Conservation (phyloP, 2,113 vertebrate species). For the Geothlypis trichas region DNA sequence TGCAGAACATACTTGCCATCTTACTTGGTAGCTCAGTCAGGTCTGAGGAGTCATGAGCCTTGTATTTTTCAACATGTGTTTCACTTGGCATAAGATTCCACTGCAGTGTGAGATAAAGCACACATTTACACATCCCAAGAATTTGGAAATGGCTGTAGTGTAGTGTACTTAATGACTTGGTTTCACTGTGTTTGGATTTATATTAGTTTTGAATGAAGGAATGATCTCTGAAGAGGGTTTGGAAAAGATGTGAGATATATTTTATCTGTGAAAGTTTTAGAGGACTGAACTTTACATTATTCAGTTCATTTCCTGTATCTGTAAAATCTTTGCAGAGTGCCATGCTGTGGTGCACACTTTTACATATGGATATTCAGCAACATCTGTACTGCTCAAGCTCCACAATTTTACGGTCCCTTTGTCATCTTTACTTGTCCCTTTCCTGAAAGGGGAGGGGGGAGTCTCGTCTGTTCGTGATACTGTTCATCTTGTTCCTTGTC, state of each 20-base stretch:
- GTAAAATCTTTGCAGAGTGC: background rate
- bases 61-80: background rate
- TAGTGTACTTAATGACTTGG: background rate
- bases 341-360: background rate
- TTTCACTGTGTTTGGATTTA: background rate
- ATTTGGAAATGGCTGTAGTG: background rate
- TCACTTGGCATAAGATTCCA: background rate
- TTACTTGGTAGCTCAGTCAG: background rate
- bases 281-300: background rate
- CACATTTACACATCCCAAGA: background rate
- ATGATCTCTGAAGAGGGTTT: background rate
- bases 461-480: background rate
- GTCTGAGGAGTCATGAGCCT: background rate
- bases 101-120: background rate
- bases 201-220: background rate
- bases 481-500: background rate
- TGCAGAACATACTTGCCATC: background rate
- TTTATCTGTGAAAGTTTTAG: background rate
- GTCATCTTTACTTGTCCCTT: background rate
- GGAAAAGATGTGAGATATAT: background rate
- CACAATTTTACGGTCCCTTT: background rate
- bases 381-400: background rate
- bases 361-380: background rate
- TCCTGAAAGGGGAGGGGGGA: fast-evolving
- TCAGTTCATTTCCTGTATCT: background rate